A percentile compares a stretch with the other conserved stretches of the same genome.
Conservation (phyloP, 1,140 invertebrate species). For the Zaprionus camerounensis region DNA sequence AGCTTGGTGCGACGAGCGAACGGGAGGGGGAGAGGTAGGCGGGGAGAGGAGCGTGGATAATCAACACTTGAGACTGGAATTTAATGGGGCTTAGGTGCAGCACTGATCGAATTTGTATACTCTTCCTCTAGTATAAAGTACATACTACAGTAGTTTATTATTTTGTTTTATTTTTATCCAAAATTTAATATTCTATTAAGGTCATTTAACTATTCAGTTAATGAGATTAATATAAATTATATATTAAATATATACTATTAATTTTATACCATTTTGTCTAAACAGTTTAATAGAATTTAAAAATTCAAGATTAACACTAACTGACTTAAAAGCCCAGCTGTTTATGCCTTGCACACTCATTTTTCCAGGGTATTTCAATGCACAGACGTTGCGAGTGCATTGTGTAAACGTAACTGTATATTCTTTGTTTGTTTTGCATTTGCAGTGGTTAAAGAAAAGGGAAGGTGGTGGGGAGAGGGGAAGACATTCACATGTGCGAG, state of each 20-base stretch:
- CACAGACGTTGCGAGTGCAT: neutral
- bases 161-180: neutral
- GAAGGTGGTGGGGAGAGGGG: neutral
- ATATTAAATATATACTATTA: neutral
- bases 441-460: neutral
- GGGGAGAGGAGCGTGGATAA: neutral
- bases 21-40: neutral
- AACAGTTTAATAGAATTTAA: neutral
- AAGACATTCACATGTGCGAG: neutral
- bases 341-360: neutral
- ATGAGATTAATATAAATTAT: neutral
- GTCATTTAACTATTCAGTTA: no score
- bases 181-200: neutral
- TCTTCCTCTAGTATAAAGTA: neutral
- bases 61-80: neutral
- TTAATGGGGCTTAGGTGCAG: neutral
- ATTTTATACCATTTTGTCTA: neutral
- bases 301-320: neutral
- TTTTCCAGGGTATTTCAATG: neutral
- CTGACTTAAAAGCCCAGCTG: neutral
- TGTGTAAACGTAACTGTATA: slow-evolving; percentile 16
- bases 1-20: neutral
- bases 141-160: neutral
- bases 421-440: slow-evolving; percentile 3
- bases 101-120: neutral